Conservation (phyloP, 2,797 vertebrate species). For the Chaenodraco wilsoni region DNA sequence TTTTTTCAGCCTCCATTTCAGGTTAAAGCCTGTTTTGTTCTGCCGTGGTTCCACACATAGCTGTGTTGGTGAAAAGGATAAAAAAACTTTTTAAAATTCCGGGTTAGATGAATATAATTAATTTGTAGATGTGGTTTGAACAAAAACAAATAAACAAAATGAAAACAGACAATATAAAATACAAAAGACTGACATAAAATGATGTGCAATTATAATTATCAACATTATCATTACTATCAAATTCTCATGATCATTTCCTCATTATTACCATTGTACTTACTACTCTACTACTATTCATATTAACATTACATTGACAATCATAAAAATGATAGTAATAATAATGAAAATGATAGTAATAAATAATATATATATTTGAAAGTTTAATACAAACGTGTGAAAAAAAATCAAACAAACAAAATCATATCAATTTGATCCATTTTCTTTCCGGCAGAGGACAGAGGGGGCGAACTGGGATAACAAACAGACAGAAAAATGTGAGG, state of each 20-base stretch:
- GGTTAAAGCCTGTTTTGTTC: slow-evolving; percentile 73
- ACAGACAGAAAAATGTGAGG: slow-evolving; percentile 82
- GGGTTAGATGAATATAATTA: slow-evolving; percentile 83
- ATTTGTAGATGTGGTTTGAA: slow-evolving; percentile 71
- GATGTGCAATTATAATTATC: slow-evolving; percentile 86
- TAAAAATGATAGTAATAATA: slow-evolving; percentile 72
- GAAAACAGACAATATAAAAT: slow-evolving; percentile 89
- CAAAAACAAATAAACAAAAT: slow-evolving; percentile 82
- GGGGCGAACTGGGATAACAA: slow-evolving; percentile 49
- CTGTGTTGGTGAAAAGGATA: slow-evolving; percentile 86
- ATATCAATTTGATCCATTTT: slow-evolving; percentile 64
- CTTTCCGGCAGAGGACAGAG: slow-evolving; percentile 59
- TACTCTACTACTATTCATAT: slow-evolving; percentile 67
- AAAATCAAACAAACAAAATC: slow-evolving; percentile 78
- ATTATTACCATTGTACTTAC: slow-evolving; percentile 66
- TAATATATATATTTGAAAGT: slow-evolving; percentile 39
- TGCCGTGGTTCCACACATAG: slow-evolving; percentile 79
- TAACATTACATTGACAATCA: slow-evolving; percentile 67
- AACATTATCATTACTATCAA: slow-evolving; percentile 75
- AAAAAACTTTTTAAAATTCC: slow-evolving; percentile 66
- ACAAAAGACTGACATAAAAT: slow-evolving; percentile 87
- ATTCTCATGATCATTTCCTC: slow-evolving; percentile 63
- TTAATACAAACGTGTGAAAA: slow-evolving; percentile 59
- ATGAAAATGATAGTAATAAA: slow-evolving; percentile 81
- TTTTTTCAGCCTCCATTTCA: slow-evolving; percentile 80